Evolutionary conservation across 2,113 vertebrate genomes (phyloP), one percentile per base, ranked within the genome.

Genomic region (Zosterops lateralis): DNA sequence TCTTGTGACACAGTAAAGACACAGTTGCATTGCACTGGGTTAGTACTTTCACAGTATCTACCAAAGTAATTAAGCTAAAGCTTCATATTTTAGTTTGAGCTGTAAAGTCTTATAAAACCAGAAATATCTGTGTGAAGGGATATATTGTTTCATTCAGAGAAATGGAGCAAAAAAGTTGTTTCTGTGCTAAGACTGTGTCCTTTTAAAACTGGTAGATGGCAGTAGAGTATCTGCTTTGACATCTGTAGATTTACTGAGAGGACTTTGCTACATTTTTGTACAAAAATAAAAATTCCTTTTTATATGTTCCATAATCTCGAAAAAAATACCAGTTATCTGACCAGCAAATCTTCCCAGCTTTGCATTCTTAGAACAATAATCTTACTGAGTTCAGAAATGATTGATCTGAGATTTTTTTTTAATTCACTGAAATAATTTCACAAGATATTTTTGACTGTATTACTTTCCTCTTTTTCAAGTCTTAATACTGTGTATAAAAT

Each of bases 171-270:
- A 11, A n/a, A 76, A 87, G 6, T 51, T 5, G 7, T 53, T 92
- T 90, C 47, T 72, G 5, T 85, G 36, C 29, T 22, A 42, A 51
- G 36, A 14, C 18, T 34, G 21, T 4, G 3, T 89, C n/a, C 36
- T 76, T 91, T 50, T 76, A 34, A 86, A 85, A 61, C 71, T 89
- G 96, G 68, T 95, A 97, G 96, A 77, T 97, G 96, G 95, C 96
- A 96, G 95, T 54, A 97, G 91, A 92, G 90, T 87, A 81, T 88
- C 64, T 96, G 19, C 50, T 85, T 93, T 93, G 51, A 32, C n/a
- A 12, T 62, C 25, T 62, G 2, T 45, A 72, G 74, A 32, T 83
- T 66, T 77, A 32, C 22, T 70, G n/a, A 62, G n/a, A 64, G 9
- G 48, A 44, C 14, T 83, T 51, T 16, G n/a, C 56, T 76, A 54